phyloP scores from a whole-genome alignment of 2,888 invertebrate species.

The Zygothrica quintamaculata region DNA sequence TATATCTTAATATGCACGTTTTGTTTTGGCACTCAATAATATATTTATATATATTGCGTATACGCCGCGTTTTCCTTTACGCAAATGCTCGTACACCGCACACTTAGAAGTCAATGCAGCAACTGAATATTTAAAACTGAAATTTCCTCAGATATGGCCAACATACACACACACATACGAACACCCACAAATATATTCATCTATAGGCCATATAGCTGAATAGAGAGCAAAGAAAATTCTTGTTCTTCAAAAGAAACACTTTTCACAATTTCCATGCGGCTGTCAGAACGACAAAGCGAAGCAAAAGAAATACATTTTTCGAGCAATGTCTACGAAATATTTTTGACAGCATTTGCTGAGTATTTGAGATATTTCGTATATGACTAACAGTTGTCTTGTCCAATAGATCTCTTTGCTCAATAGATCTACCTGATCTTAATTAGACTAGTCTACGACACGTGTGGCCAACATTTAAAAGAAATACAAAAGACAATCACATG shows the following conservation, averaged over 20 bases:
- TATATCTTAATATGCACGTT: constrained; percentile 28
- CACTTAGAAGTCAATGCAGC: constrained; percentile 78
- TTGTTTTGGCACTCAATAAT: constrained; percentile 55
- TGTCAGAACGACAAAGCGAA: too few relatives aligned
- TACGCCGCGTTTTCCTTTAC: constrained; percentile 69
- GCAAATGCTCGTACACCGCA: constrained; percentile 57
- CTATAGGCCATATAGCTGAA: constrained; percentile 50
- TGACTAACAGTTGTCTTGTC: constrained; percentile 56
- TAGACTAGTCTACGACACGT: constrained; percentile 61
- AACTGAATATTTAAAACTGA: constrained; percentile 73
- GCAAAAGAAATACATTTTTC: constrained; percentile 22
- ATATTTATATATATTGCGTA: constrained; percentile 66
- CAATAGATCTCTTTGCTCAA: constrained; percentile 4
- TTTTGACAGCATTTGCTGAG: constrained; percentile 43
- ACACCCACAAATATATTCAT: too few relatives aligned
- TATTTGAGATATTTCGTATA: constrained; percentile 34
- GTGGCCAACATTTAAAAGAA: constrained; percentile 21
- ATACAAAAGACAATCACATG: constrained; percentile 25
- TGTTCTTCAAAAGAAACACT: constrained; percentile 40
- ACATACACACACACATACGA: constrained; percentile 26
- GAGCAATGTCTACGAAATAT: constrained; percentile 51
- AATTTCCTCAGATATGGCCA: constrained; percentile 43
- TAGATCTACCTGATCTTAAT: constrained; percentile 50
- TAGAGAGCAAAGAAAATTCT: constrained; percentile 53
- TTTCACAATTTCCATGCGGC: constrained; percentile 69